Evolutionary conservation across 2,113 vertebrate species (phyloP).

Genomic region (Origma solitaria): DNA sequence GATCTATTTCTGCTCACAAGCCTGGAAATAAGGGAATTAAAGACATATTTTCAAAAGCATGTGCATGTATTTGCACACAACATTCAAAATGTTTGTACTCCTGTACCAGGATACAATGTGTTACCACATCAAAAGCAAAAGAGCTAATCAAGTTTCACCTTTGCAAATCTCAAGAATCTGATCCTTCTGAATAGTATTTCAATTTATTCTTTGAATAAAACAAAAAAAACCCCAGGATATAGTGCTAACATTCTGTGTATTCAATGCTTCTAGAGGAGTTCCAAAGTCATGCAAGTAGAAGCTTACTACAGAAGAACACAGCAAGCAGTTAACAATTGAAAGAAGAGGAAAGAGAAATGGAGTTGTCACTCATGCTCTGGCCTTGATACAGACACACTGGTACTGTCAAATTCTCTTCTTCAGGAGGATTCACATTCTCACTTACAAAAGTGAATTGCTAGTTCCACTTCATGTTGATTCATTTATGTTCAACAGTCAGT

Average conservation of each 20-base stretch:
- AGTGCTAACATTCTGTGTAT: not conserved
- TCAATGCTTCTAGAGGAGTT: not conserved
- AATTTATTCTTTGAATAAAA: not conserved
- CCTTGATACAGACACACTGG: not conserved
- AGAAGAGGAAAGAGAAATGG: not conserved
- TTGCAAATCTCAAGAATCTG: not conserved
- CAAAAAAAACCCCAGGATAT: not conserved
- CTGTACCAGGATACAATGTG: accelerated
- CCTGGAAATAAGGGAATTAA: not conserved
- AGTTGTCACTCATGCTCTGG: not conserved
- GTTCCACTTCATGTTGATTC: not conserved
- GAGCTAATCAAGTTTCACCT: not conserved
- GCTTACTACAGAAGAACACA: not conserved
- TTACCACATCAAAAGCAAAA: not conserved
- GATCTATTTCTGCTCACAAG: not conserved
- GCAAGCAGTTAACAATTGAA: not conserved
- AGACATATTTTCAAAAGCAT: not conserved
- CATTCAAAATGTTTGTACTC: not conserved
- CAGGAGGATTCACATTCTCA: not conserved
- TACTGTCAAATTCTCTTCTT: not conserved
- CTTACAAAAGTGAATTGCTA: not conserved
- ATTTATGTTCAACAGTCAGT: not conserved
- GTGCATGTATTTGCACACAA: not conserved
- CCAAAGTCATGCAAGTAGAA: not conserved
- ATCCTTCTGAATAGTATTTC: not conserved